Conservation (phyloP, 2,797 vertebrate genomes). For the Echeneis naucrates region DNA sequence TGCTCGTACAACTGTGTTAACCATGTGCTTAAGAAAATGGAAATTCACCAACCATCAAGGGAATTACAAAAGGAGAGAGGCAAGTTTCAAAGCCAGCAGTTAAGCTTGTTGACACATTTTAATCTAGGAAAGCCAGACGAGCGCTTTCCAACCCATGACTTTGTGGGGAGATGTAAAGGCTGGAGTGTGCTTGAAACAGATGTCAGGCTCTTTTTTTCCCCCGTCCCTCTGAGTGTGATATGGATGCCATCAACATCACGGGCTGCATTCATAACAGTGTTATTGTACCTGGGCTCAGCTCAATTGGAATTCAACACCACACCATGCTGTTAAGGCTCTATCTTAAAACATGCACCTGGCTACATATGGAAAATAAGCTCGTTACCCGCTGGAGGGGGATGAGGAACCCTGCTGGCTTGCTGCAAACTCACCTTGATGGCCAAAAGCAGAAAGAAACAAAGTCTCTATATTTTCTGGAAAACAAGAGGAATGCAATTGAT, state of each 20-base stretch:
- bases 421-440: conserved; percentile 77
- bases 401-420: conserved; percentile 75
- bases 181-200: conserved; percentile 80
- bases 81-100: conserved; percentile 77
- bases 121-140: conserved; percentile 81
- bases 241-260: conserved; percentile 77
- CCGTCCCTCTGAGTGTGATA: conserved; percentile 75
- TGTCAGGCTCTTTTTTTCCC: conserved; percentile 66
- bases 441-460: conserved; percentile 69
- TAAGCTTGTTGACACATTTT: conserved; percentile 83
- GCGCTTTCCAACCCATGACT: conserved; percentile 74
- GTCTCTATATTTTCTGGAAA: conserved; percentile 65
- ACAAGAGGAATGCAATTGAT: conserved; percentile 77
- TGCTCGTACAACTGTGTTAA: conserved; percentile 59
- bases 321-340: conserved; percentile 77
- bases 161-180: conserved; percentile 77
- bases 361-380: conserved; percentile 78
- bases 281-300: conserved; percentile 73
- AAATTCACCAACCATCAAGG: conserved; percentile 73
- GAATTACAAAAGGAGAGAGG: conserved; percentile 72
- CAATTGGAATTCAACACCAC: conserved; percentile 77
- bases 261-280: conserved; percentile 77
- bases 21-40: conserved; percentile 75
- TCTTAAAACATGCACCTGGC: conserved; percentile 87
- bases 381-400: conserved; percentile 77